A percentile compares a stretch with the other conserved stretches of the same genome.
phyloP scores from a whole-genome alignment of 1,140 invertebrate species.

The Bombyx mandarina region DNA sequence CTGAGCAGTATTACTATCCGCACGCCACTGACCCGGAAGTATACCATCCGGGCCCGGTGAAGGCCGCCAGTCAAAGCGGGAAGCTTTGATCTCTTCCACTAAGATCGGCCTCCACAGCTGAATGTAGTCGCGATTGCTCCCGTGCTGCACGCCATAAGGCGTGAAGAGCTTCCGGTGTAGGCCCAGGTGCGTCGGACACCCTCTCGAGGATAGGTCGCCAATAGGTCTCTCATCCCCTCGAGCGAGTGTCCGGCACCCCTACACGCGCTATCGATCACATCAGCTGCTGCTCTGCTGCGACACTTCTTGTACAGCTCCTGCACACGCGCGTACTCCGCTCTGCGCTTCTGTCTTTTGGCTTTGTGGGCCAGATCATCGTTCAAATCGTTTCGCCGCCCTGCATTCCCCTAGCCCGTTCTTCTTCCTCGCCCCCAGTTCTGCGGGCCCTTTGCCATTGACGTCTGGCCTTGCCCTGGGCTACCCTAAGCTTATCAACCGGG shows the following conservation, averaged over 20 bases:
- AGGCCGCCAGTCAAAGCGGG: no score
- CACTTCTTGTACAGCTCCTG: slow-evolving; percentile 2
- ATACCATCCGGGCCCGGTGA: no score
- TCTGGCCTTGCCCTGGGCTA: slow-evolving; percentile 6
- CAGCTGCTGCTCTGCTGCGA: slow-evolving; percentile 1
- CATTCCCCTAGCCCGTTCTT: no score
- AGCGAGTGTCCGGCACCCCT: background rate
- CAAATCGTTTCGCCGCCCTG: no score
- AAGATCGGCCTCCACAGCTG: no score
- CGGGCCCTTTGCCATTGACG: slow-evolving; percentile 17
- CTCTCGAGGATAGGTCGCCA: slow-evolving; percentile 27
- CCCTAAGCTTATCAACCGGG: slow-evolving; percentile 13
- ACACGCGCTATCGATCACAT: background rate
- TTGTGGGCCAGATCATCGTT: no score
- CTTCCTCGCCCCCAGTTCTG: slow-evolving; percentile 6
- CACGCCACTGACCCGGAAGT: no score
- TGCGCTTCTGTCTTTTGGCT: background rate
- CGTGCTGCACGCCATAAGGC: no score
- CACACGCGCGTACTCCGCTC: background rate
- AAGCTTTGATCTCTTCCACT: no score
- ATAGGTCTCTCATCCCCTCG: slow-evolving; percentile 21
- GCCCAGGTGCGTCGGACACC: slow-evolving; percentile 13
- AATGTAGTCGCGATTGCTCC: no score
- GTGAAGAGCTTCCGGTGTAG: background rate
- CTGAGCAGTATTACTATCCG: no score